Conservation (phyloP, 2,888 invertebrate genomes). For the Neelides folsomi region DNA sequence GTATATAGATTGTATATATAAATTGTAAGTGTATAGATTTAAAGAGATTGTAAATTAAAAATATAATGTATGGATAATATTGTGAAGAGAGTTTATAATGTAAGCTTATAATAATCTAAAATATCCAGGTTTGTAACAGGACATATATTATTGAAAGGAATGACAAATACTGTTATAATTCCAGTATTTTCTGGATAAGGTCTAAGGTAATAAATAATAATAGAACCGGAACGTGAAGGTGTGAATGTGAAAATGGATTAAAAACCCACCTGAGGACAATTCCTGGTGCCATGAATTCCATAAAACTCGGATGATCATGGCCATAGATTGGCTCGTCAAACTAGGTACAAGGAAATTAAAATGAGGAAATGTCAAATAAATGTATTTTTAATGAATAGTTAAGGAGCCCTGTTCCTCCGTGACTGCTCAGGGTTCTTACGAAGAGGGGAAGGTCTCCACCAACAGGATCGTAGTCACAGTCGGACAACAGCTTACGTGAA, state of each 20-base stretch:
- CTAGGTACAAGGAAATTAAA: conserved; percentile 40
- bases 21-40: too few relatives aligned
- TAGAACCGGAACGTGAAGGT: not conserved
- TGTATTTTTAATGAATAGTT: not conserved
- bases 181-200: not conserved
- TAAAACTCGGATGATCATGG: conserved; percentile 76
- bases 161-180: not conserved
- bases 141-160: not conserved
- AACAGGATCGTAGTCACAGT: conserved; percentile 46
- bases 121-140: not conserved
- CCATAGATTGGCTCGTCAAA: conserved; percentile 81
- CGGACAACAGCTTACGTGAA: conserved; percentile 54
- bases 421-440: conserved; percentile 8
- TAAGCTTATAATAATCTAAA: not conserved
- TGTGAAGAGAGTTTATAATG: not conserved
- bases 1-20: too few relatives aligned
- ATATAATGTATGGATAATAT: conserved; percentile 6
- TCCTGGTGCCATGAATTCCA: conserved; percentile 91
- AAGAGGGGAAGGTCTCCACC: conserved; percentile 24
- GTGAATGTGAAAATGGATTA: not conserved
- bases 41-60: too few relatives aligned
- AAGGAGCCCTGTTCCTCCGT: not conserved
- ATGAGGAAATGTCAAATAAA: not conserved
- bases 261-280: conserved; percentile 74
- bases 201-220: not conserved